These are phyloP conservation scores for Ophioninae sp. DNA, from an alignment of 2,888 invertebrate species.

Conservation along the genomic window DNA sequence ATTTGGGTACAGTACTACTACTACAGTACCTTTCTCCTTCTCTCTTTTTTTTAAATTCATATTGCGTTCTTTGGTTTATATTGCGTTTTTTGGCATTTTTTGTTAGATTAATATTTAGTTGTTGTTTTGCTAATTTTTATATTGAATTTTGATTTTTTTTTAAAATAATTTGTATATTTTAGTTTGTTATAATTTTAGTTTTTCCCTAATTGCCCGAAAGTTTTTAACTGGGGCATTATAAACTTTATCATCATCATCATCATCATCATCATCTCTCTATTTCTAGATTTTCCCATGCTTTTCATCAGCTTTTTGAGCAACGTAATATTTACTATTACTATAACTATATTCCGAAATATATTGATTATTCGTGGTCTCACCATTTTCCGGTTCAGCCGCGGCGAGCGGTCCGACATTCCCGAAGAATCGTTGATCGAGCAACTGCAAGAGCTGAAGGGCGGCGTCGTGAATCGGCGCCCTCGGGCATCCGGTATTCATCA, in stretches of 20 bases:
- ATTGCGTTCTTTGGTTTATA: too few relatives aligned
- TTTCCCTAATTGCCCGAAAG: too few relatives aligned
- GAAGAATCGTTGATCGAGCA: slow-evolving; percentile 97
- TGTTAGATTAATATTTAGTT: too few relatives aligned
- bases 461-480: slow-evolving; percentile 95
- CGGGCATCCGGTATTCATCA: slow-evolving; percentile 97
- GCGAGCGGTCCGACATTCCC: slow-evolving; percentile 89
- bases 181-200: too few relatives aligned
- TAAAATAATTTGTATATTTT: too few relatives aligned
- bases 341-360: not conserved
- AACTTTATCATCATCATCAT: too few relatives aligned
- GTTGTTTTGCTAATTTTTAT: too few relatives aligned
- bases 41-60: not conserved
- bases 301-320: not conserved
- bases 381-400: slow-evolving; percentile 87
- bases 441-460: slow-evolving; percentile 95
- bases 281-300: not conserved
- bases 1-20: too few relatives aligned
- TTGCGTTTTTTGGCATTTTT: too few relatives aligned
- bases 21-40: not conserved
- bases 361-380: slow-evolving; percentile 78
- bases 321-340: not conserved
- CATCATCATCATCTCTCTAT: not conserved
- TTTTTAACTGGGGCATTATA: too few relatives aligned
- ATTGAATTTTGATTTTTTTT: too few relatives aligned